Conservation (phyloP, 2,888 invertebrate genomes). For the Eumerus sabulonum region DNA sequence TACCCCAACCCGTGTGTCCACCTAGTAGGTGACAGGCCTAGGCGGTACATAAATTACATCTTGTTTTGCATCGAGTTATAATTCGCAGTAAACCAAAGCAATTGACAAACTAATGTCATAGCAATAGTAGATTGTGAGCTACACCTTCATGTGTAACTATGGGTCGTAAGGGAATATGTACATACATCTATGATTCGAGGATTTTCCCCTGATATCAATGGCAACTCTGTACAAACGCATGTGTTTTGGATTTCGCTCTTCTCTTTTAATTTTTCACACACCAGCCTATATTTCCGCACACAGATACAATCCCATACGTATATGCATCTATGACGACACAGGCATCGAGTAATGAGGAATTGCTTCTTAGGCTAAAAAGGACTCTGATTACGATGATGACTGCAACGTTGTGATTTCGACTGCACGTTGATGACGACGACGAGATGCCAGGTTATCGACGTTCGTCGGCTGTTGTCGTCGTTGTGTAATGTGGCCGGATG, state of each 20-base stretch:
- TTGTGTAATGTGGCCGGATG: constrained; percentile 65
- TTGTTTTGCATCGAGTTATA: too few species aligned
- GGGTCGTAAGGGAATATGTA: too few species aligned
- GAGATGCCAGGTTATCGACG: constrained; percentile 53
- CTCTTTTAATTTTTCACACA: constrained; percentile 30
- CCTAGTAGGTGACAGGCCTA: too few species aligned
- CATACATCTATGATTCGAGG: too few species aligned
- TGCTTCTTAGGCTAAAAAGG: constrained; percentile 48
- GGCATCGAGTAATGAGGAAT: constrained; percentile 50
- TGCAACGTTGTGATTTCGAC: too few species aligned
- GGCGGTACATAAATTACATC: too few species aligned
- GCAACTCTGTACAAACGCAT: constrained; percentile 58
- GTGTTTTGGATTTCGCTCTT: constrained; percentile 44
- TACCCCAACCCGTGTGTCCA: too few species aligned
- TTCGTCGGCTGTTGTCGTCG: constrained; percentile 45
- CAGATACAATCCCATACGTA: constrained; percentile 45
- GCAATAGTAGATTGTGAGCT: too few species aligned
- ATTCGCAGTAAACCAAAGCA: too few species aligned
- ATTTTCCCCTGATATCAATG: constrained; percentile 13
- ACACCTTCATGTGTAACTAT: too few species aligned
- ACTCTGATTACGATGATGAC: constrained; percentile 38
- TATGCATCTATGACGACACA: constrained; percentile 16
- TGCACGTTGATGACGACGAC: constrained; percentile 21
- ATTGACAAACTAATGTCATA: too few species aligned
- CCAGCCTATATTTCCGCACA: constrained; percentile 37